Base-by-base conservation (phyloP, 2,888 invertebrate genomes). In the Arrhopalites spinosus region DNA sequence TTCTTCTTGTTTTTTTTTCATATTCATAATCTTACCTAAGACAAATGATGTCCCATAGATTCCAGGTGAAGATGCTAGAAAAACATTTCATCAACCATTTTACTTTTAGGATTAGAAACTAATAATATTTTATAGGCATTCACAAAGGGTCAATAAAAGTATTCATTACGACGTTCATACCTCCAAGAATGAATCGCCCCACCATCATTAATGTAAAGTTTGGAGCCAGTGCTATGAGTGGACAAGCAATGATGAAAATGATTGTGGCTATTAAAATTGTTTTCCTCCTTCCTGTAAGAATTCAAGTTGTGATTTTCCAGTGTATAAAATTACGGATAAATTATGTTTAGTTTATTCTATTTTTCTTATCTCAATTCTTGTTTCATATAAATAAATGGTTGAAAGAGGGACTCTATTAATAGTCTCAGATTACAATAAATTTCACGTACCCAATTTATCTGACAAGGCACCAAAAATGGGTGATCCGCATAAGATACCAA, bases 31-130 rank as follows among this genome's bases (percentile, higher is more conserved):
- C 59, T 71, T 68, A 79, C 79, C 79, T n/a, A 81, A 56, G 25
- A 81, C 80, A 74, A 80, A 81, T 3, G 77, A 77, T n/a, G 80
- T 80, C 69, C 77, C 80, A 69, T 81, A 81, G 50, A 81, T 76
- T 27, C 81, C 81, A 29, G 81, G 81, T 13, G 74, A 72, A 8
- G 78, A 70, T 20, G 73, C 73, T 36, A 11, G 36, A 36, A 11
- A 11, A 36, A 36, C n/a, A n/a, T n/a, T n/a, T n/a, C n/a, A n/a
- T n/a, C n/a, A n/a, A n/a, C n/a, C n/a, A n/a, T n/a, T n/a, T n/a
- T 45, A 45, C 7, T 45, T 7, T 45, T 45, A 45, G 45, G 45
- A 45, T 45, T 45, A 11, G 15, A 45, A 45, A 45, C 7, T n/a
- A n/a, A n/a, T n/a, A n/a, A n/a, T n/a, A n/a, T n/a, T n/a, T n/a